Percentiles rank a stretch among this genome's conserved stretches.
These are phyloP conservation scores for Meloidogyne hapla DNA, from an alignment of 1,140 invertebrate genomes.

Conservation along the genomic window DNA sequence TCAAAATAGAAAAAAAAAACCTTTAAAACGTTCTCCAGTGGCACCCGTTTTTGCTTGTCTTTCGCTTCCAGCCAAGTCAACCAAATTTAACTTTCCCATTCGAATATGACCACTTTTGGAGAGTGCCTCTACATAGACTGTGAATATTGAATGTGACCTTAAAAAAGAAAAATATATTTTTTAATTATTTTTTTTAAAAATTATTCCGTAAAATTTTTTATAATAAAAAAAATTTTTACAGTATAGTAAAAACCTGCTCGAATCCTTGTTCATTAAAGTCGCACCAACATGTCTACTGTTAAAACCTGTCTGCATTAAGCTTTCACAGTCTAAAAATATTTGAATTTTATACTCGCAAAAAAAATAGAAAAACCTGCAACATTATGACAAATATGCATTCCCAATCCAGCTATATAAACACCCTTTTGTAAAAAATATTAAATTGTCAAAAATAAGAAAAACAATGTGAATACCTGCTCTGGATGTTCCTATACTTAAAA, in stretches of 20 bases:
- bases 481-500: conserved; percentile 70
- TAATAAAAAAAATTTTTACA: too few relatives aligned
- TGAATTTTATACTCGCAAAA: not conserved
- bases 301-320: conserved; percentile 76
- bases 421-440: conserved; percentile 65
- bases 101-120: conserved; percentile 67
- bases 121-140: conserved; percentile 80
- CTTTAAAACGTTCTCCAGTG: conserved; percentile 76
- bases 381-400: conserved; percentile 76
- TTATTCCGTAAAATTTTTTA: too few relatives aligned
- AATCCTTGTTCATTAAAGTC: conserved; percentile 82
- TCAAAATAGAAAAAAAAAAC: too few relatives aligned
- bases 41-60: conserved; percentile 75
- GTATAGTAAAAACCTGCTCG: conserved; percentile 70
- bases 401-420: conserved; percentile 78
- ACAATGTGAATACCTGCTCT: conserved; percentile 66
- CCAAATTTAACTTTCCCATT: conserved; percentile 81
- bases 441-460: not conserved
- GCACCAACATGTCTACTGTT: conserved; percentile 75
- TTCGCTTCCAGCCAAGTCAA: conserved; percentile 73
- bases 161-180: conserved; percentile 67
- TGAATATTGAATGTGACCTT: conserved; percentile 85
- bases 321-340: conserved; percentile 72
- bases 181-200: not conserved
- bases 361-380: conserved; percentile 64